Evolutionary conservation across 1,140 invertebrate genomes (phyloP).

Genomic region (Heliconius nattereri): DNA sequence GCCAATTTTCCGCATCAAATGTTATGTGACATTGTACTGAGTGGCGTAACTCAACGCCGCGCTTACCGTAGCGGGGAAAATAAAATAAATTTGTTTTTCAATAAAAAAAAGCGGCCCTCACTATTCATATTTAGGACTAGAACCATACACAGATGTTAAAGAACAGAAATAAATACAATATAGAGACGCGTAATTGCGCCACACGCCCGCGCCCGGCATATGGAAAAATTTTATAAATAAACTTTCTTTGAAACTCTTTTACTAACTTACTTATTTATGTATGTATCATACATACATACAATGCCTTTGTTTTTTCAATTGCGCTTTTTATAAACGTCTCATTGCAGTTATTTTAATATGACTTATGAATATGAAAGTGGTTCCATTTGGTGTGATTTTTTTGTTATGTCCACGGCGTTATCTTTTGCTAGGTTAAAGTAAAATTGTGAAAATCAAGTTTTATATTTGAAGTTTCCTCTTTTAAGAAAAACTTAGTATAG

Average conservation of each 20-base stretch:
- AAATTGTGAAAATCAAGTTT: no score
- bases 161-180: slow-evolving; percentile 75
- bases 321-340: slow-evolving; percentile 29
- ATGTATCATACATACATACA: background rate
- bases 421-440: background rate
- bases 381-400: background rate
- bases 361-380: background rate
- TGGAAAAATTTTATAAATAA: slow-evolving; percentile 71
- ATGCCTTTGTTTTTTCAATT: slow-evolving; percentile 48
- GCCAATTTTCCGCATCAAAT: no score
- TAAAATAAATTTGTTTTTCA: background rate
- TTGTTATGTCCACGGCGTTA: background rate
- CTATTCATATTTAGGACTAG: slow-evolving; percentile 29
- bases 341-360: background rate
- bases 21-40: no score
- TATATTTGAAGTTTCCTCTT: no score
- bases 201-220: slow-evolving; percentile 56
- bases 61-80: no score
- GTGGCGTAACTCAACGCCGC: no score
- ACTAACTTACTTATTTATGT: background rate
- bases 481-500: no score
- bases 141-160: slow-evolving; percentile 66
- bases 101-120: slow-evolving; percentile 43
- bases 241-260: slow-evolving; percentile 62
- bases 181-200: slow-evolving; percentile 72